Evolutionary conservation across 2,113 vertebrate species (phyloP).

Genomic region (Morphnarchus princeps): DNA sequence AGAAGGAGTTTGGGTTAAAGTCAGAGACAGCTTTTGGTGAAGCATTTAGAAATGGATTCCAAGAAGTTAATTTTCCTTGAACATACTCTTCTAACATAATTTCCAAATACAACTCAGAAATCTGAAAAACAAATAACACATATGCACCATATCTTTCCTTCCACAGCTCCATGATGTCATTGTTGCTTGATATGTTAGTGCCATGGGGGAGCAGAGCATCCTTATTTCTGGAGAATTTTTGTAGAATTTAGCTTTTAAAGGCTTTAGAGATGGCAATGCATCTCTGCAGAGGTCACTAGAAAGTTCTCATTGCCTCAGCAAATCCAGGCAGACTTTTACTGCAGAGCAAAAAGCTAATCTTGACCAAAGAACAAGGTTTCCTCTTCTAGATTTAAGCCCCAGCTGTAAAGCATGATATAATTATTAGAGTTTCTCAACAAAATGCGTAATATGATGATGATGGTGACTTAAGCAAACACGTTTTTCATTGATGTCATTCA

Average conservation of each 20-base stretch:
- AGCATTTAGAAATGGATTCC: neutral
- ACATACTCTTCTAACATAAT: neutral
- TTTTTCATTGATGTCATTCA: neutral
- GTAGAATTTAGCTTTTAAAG: neutral
- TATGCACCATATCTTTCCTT: neutral
- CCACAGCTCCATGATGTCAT: neutral
- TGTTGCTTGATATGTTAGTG: neutral
- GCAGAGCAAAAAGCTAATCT: neutral
- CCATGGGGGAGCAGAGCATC: neutral
- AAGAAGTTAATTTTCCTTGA: neutral
- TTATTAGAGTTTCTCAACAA: neutral
- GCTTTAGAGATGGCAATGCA: neutral
- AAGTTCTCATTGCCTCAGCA: neutral
- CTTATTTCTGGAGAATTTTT: neutral
- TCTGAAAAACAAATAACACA: neutral
- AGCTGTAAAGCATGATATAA: neutral
- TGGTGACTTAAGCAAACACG: neutral
- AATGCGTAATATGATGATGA: neutral
- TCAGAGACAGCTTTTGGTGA: neutral
- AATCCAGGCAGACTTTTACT: neutral
- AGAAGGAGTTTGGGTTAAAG: neutral
- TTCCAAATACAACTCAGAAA: neutral
- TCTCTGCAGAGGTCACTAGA: neutral
- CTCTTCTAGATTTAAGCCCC: neutral
- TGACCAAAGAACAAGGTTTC: neutral